Evolutionary conservation across 2,797 vertebrate species (phyloP), one percentile per base, ranked within the genome.

Genomic region (Pangasius larnaudii): DNA sequence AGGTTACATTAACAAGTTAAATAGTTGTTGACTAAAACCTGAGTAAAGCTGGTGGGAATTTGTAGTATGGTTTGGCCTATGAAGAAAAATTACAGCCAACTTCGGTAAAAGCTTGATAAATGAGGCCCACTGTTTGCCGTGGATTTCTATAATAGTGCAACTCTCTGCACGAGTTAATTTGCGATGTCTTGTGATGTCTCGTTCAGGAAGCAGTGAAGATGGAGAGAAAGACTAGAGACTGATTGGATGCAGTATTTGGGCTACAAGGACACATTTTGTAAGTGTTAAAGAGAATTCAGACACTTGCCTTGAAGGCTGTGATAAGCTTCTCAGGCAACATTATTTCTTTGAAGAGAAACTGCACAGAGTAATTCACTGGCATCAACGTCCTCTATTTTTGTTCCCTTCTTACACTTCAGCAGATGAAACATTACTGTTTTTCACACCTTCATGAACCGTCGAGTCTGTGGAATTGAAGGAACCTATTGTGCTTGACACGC

Each of bases 141-240:
- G 61, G n/a, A 83, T 83, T 51, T 49, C 18, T 82, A n/a, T 82
- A 63, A 61, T 10, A 63, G 27, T 84, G 30, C 49, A 7, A 16
- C 7, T 30, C 10, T 67, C 24, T 39, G 1, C 30, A 46, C 30
- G 46, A 46, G 46, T 46, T 39, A 19, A 9, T 53, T 4, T 18
- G 59, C n/a, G 16, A 53, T 24, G 14, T 24, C 82, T 84, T 84
- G 49, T 53, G 19, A 53, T 84, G 18, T 84, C 22, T 88, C 85
- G 85, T 58, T 85, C 59, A 99, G 99, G 98, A 93, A 99, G 98
- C 96, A 99, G 99, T 30, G 99, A 99, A 95, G 98, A 99, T 1
- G 99, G 98, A 91, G 98, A 99, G 85, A 99, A 97, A 92, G 99
- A 99, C 91, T 99, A 97, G 95, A 33, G 59, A 39, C 90, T 77